Conservation (phyloP, 2,888 invertebrate species). For the Plagiodera versicolora region DNA sequence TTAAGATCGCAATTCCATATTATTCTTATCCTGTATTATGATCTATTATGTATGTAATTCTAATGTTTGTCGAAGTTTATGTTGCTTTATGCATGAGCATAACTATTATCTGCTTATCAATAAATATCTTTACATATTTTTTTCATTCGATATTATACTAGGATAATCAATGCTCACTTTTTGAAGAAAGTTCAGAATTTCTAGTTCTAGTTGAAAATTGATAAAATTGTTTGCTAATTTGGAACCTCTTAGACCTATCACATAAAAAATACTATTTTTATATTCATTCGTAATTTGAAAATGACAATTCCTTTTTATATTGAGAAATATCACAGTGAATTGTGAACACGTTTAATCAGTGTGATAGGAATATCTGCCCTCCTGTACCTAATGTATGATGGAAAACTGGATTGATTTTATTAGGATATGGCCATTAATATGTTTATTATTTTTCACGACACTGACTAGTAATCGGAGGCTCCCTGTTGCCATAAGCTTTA, state of each 20-base stretch:
- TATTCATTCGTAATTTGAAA: constrained; percentile 15
- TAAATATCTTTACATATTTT: too few species aligned
- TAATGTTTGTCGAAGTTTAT: not conserved
- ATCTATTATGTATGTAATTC: too few species aligned
- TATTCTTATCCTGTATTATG: not conserved
- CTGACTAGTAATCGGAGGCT: not conserved
- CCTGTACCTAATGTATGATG: not conserved
- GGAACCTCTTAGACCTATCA: constrained; percentile 19
- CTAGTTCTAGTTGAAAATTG: constrained; percentile 3
- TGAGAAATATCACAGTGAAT: constrained; percentile 20
- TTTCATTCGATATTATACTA: not conserved
- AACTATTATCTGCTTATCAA: too few species aligned
- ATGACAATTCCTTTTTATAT: constrained; percentile 5
- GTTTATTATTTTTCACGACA: not conserved
- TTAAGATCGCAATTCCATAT: not conserved
- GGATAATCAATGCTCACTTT: not conserved
- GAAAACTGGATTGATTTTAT: not conserved
- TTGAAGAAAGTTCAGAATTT: not conserved
- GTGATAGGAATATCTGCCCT: not conserved
- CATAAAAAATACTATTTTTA: constrained; percentile 24
- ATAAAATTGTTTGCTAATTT: constrained; percentile 16
- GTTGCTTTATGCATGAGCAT: not conserved
- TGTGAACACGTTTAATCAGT: constrained; percentile 1
- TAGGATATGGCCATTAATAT: not conserved
- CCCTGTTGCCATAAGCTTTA: not conserved